These are phyloP conservation scores for Hyperoplus immaculatus DNA, from an alignment of 2,797 vertebrate species.

Conservation along the genomic window DNA sequence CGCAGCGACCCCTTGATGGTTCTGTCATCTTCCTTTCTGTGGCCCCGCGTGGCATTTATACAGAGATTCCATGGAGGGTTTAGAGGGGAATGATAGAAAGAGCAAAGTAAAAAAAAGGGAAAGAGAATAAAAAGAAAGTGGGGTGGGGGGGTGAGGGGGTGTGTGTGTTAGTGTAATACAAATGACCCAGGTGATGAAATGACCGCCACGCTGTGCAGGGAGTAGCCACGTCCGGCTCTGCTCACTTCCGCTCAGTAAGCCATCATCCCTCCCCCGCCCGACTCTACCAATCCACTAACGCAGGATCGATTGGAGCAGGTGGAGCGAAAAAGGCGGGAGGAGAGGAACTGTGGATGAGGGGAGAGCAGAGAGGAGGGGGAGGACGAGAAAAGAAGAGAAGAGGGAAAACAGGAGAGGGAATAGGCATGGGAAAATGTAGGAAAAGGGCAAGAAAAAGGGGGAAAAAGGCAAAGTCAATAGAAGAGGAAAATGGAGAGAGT, in stretches of 20 bases:
- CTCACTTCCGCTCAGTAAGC: constrained; percentile 73
- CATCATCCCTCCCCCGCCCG: constrained; percentile 48
- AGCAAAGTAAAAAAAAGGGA: constrained; percentile 1
- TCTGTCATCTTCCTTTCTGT: constrained; percentile 68
- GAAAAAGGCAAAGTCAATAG: no score
- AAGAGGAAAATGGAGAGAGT: background rate
- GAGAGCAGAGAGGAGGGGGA: constrained; percentile 20
- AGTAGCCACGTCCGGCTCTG: constrained; percentile 67
- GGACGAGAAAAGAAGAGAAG: background rate
- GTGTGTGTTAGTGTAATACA: constrained; percentile 41
- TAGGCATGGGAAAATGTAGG: no score
- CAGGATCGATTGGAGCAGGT: constrained; percentile 66
- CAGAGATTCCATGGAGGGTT: constrained; percentile 13
- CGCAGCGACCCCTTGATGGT: constrained; percentile 59
- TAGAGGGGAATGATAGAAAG: constrained; percentile 29
- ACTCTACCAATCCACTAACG: constrained; percentile 66
- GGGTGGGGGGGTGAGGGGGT: background rate
- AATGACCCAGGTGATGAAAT: constrained; percentile 72
- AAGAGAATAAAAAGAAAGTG: constrained; percentile 2
- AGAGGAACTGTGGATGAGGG: constrained; percentile 68
- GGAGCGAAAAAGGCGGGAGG: constrained; percentile 53
- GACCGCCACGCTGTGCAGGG: constrained; percentile 71
- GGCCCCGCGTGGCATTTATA: constrained; percentile 68
- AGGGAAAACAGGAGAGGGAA: background rate
- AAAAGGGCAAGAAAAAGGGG: background rate